Evolutionary conservation across 1,140 invertebrate species (phyloP).

Genomic region (Semibalanus balanoides): DNA sequence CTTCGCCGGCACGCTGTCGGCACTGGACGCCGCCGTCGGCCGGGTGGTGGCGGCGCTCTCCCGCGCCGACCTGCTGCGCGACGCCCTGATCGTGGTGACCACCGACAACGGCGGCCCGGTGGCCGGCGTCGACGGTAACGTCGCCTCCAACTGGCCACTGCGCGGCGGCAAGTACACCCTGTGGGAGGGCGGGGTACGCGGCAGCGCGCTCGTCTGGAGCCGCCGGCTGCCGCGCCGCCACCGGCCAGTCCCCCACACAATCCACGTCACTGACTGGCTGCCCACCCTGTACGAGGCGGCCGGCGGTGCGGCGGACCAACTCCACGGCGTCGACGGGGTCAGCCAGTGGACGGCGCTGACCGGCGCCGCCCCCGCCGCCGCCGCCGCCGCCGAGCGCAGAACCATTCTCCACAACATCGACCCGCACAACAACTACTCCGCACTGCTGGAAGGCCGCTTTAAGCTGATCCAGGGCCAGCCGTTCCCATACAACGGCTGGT

Average conservation of each 20-base stretch:
- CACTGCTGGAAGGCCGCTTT: background rate
- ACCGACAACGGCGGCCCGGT: constrained; percentile 81
- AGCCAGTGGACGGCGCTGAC: background rate
- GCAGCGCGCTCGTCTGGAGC: constrained; percentile 60
- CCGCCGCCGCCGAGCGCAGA: background rate
- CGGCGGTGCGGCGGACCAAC: constrained; percentile 20
- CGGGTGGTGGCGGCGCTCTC: constrained; percentile 51
- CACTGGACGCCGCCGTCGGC: constrained; percentile 73
- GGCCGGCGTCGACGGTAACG: constrained; percentile 59
- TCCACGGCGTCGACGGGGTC: background rate
- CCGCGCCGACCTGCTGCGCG: constrained; percentile 44
- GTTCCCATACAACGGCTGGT: background rate
- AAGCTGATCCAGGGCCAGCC: background rate
- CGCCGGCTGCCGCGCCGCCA: constrained; percentile 25
- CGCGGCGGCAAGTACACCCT: constrained; percentile 35
- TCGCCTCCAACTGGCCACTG: constrained; percentile 49
- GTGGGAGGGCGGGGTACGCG: constrained; percentile 34
- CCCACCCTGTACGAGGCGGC: constrained; percentile 51
- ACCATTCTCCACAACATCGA: background rate
- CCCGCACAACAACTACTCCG: background rate
- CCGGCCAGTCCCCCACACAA: constrained; percentile 20
- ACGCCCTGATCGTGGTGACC: constrained; percentile 66
- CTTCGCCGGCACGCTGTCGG: constrained; percentile 67
- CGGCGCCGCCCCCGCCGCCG: background rate
- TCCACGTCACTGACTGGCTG: constrained; percentile 78